Base-by-base conservation (phyloP, 2,113 vertebrate genomes). In the Cacatua alba region DNA sequence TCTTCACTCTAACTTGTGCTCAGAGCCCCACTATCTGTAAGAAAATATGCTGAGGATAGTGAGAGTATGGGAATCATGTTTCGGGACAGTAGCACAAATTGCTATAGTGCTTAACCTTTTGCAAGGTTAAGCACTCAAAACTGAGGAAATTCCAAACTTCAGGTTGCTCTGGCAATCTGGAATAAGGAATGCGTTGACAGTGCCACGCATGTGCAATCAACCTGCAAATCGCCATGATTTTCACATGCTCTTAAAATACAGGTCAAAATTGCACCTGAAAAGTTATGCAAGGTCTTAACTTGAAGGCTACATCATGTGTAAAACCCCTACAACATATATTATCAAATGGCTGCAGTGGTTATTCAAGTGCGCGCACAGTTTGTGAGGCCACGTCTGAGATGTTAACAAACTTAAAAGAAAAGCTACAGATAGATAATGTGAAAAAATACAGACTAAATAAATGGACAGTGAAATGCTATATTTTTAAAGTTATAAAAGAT, bases 61-160 rank as follows among this genome's bases (percentile, higher is more conserved):
- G 7, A 78, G 19, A 85, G 13, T 35, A 80, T 1, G 44, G 49
- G 53, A 88, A 90, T 57, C 18, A 11, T 18, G 57, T 41, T 46
- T 87, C 39, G 69, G 74, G 44, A 95, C 43, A 88, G 76, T 2
- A 71, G 57, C 52, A 57, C 67, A 83, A 59, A 92, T 11, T 87
- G 57, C 41, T 86, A 18, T 4, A 57, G 68, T 49, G 55, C 33
- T 59, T n/a, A n/a, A 94, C 77, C 81, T 82, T 78, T 52, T 35
- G 51, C 35, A 65, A 86, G 63, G 89, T 69, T 60, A 72, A 92
- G 57, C 55, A 57, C 52, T 91, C 74, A 65, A 78, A 94, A 94
- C 3, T 62, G 81, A 94, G 81, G 86, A 77, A 94, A 96, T 94
- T 94, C 89, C 84, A 79, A 72, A 76, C 62, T 72, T 75, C 93